Percentiles rank a stretch among this genome's conserved stretches.
Evolutionary conservation across 2,888 invertebrate species (phyloP).

Genomic region (Aspidapion aeneum): DNA sequence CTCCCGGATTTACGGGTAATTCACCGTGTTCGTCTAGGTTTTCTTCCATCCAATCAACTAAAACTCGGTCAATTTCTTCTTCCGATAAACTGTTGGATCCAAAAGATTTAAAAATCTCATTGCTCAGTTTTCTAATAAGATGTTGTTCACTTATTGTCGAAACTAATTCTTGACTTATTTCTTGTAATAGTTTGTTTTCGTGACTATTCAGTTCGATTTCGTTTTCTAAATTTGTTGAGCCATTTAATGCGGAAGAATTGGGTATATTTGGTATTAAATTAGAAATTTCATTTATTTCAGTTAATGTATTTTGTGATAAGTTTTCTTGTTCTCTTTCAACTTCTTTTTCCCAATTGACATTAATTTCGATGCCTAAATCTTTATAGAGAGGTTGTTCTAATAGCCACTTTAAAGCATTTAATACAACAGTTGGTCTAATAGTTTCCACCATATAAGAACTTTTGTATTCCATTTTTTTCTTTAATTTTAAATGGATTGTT

Average conservation of each 20-base stretch:
- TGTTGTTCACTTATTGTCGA: not conserved
- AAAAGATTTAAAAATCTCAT: not conserved
- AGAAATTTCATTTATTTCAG: not conserved
- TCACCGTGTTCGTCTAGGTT: not conserved
- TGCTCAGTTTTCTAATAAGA: not conserved
- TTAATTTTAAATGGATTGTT: conserved; percentile 15
- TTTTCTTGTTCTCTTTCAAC: conserved; percentile 4
- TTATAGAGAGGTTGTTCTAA: conserved; percentile 13
- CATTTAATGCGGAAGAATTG: no score
- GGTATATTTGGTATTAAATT: no score
- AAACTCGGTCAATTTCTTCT: not conserved
- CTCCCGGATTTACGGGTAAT: conserved; percentile 5
- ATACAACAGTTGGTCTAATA: conserved; percentile 9
- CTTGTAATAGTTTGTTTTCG: not conserved
- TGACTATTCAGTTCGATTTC: not conserved
- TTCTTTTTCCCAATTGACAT: conserved; percentile 8
- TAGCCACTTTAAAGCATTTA: conserved; percentile 11
- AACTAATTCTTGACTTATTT: not conserved
- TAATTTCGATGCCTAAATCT: conserved; percentile 6
- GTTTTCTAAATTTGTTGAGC: no score
- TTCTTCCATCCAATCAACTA: not conserved
- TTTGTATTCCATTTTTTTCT: conserved; percentile 10
- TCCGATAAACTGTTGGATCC: not conserved
- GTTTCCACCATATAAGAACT: conserved; percentile 12
- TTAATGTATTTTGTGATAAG: not conserved